Base-by-base conservation (phyloP, 2,888 invertebrate genomes). In the Drosophila eohydei region DNA sequence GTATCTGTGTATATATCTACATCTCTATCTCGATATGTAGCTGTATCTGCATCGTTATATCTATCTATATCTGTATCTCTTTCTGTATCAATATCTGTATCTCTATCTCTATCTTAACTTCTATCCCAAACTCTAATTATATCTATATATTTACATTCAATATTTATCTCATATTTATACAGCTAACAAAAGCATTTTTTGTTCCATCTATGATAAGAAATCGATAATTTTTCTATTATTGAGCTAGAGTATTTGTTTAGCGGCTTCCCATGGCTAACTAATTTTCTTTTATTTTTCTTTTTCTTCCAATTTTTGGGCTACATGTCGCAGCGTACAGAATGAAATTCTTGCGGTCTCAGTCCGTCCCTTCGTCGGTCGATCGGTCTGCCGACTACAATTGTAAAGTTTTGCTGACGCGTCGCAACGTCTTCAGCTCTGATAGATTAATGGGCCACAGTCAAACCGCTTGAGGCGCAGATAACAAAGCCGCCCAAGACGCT, bases 371-470 rank as follows among this genome's bases (percentile, higher is more conserved):
- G 26, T 44, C 44, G 26, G 6, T 26, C 32, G 14, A 2, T 28
- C 48, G 5, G 7, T 28, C 40, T 30, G 12, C 52, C 41, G 12
- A 6, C 34, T 58, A 43, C 43, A 51, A 50, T 64, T 56, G 34
- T 44, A 66, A 60, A 46, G 30, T 46, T 38, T 61, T 44, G 14
- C 30, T 36, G 62, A 34, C 44, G 56, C 74, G 58, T 38, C 50
- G 57, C 55, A 34, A 26, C 56, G 66, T 76, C 74, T 79, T 67
- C 56, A 66, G 62, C 74, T 67, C 71, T 83, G 86, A 85, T 83
- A 83, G 83, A 83, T 83, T 88, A 83, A 88, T 88, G 80, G 88
- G 88, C 88, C 80, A 83, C 71, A 80, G 69, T 85, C 86, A 82
- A 66, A 5, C 44, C 51, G 51, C 57, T 56, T 55, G 70, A 61